Percentiles rank a stretch among this genome's conserved stretches.
Conservation (phyloP, 2,113 vertebrate genomes). For the Spizaetus ornatus region DNA sequence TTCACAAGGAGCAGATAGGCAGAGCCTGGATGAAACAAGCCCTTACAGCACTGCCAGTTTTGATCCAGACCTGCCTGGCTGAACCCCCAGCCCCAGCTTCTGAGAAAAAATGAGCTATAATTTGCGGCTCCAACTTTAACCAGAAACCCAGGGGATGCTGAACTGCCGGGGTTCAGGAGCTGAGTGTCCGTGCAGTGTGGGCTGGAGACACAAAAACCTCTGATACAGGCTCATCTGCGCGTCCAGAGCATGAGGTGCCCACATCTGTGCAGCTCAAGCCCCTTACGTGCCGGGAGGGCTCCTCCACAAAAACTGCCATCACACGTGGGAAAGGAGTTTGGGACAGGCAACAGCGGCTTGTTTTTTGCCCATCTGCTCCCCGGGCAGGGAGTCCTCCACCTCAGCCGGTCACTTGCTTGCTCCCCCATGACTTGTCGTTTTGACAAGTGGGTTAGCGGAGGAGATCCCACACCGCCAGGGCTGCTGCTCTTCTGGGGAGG, state of each 20-base stretch:
- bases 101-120: neutral
- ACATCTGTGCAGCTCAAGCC: neutral
- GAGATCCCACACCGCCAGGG: neutral
- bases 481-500: neutral
- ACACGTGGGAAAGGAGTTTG: fast-evolving
- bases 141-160: neutral
- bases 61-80: too few species aligned
- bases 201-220: neutral
- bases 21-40: neutral
- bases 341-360: too few species aligned
- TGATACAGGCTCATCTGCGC: neutral
- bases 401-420: neutral
- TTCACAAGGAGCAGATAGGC: neutral
- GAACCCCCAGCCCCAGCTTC: neutral
- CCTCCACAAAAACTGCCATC: too few species aligned
- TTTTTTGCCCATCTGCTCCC: too few species aligned
- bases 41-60: too few species aligned
- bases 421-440: neutral
- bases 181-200: fast-evolving
- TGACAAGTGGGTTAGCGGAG: neutral
- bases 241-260: too few species aligned
- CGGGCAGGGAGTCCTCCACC: neutral
- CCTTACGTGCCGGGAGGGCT: neutral
- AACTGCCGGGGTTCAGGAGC: neutral
- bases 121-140: neutral